Base-by-base conservation (phyloP, 2,797 vertebrate genomes). In the Phaenicophaeus curvirostris region DNA sequence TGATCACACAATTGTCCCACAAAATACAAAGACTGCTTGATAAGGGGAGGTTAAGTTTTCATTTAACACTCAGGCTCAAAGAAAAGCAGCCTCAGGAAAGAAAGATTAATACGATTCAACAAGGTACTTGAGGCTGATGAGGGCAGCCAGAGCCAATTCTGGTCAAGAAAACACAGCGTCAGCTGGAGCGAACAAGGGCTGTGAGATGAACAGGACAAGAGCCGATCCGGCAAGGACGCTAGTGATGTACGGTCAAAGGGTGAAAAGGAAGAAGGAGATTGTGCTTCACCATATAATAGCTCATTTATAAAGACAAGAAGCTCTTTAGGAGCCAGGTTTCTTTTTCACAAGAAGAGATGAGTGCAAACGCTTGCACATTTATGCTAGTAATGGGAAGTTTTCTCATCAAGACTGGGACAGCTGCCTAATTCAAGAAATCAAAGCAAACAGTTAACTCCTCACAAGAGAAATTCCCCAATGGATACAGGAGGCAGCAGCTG, bases 101-200 rank as follows among this genome's bases (percentile, higher is more conserved):
- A n/a, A 87, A 35, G 9, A 39, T 13, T 37, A 77, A 78, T 11
- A 57, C 27, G 39, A 28, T n/a, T 69, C 63, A 67, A 13, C 23
- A 23, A 83, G 57, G 75, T 50, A 73, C 76, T 82, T 0, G 1
- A 67, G 57, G 80, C 53, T 71, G 81, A 67, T 51, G 11, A 57
- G 50, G 71, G 68, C 61, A 80, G 75, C 30, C 37, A 57, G 89
- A 61, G 61, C 6, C 37, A 44, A 20, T 37, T 42, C 72, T 39
- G 72, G 41, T 4, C 18, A 61, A 16, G 48, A 30, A 63, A 53
- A 16, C 18, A 27, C 0, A 0, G 35, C 9, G 19, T 1, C 1
- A 90, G 23, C 67, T 35, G 84, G 39, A 63, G 19, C 4, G 41
- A 72, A 25, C 35, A 53, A 33, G n/a, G 37, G 20, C 15, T 83